Evolutionary conservation across 2,113 vertebrate species (phyloP).

Genomic region (Strigops habroptila): DNA sequence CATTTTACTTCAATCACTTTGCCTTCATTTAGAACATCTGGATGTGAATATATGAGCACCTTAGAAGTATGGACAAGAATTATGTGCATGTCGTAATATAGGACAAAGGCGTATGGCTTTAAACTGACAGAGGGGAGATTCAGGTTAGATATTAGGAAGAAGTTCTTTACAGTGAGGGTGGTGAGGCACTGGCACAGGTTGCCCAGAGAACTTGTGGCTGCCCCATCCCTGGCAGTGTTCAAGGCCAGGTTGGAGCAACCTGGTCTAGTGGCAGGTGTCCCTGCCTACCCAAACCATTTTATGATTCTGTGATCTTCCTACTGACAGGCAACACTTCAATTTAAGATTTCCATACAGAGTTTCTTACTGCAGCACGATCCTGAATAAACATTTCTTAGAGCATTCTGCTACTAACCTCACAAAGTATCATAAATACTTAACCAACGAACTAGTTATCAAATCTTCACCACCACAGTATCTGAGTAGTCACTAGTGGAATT

Average conservation of each 20-base stretch:
- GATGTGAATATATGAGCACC: neutral
- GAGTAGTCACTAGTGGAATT: neutral
- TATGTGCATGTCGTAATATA: neutral
- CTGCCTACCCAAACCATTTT: neutral
- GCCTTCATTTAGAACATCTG: neutral
- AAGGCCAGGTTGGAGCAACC: neutral
- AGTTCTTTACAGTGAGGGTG: neutral
- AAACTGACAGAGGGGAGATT: neutral
- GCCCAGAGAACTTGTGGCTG: neutral
- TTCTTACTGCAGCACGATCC: neutral
- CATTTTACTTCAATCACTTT: neutral
- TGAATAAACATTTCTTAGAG: neutral
- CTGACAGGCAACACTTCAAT: neutral
- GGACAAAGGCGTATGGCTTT: neutral
- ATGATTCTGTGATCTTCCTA: neutral
- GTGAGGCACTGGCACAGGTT: neutral
- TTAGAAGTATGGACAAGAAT: neutral
- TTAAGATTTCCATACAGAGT: neutral
- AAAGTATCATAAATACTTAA: neutral
- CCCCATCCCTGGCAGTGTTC: neutral
- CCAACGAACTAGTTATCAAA: neutral
- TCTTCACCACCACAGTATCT: neutral
- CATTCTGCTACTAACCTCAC: neutral
- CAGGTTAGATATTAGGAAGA: neutral
- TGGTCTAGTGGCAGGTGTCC: neutral